A percentile compares a stretch with the other conserved stretches of the same genome.
phyloP scores from a whole-genome alignment of 2,888 invertebrate genomes.

The Drosophila niveifrons region DNA sequence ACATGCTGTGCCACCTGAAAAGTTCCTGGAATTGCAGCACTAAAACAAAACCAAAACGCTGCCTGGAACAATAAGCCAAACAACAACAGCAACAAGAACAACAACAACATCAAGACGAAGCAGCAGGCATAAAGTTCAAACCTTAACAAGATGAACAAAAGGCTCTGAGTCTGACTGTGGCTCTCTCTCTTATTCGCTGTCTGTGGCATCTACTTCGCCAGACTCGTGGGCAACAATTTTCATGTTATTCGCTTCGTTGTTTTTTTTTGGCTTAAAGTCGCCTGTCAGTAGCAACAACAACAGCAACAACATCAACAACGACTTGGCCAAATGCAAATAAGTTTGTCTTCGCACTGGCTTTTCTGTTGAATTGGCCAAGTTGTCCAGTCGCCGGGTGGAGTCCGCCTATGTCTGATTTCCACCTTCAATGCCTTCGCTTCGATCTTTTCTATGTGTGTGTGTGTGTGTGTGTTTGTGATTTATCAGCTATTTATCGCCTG shows the following conservation, averaged over 20 bases:
- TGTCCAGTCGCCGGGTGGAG: slow-evolving; percentile 31
- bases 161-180: slow-evolving; percentile 35
- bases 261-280: slow-evolving; percentile 30
- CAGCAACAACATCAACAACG: slow-evolving; percentile 30
- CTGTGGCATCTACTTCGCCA: slow-evolving; percentile 50
- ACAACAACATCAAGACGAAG: slow-evolving; percentile 26
- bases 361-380: slow-evolving; percentile 71
- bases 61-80: slow-evolving; percentile 70
- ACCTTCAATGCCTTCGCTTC: slow-evolving; percentile 39
- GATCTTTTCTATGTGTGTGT: slow-evolving; percentile 7
- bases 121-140: slow-evolving; percentile 77
- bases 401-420: slow-evolving; percentile 52
- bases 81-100: slow-evolving; percentile 25
- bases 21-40: slow-evolving; percentile 76
- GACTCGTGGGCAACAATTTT: slow-evolving; percentile 83
- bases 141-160: slow-evolving; percentile 79
- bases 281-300: slow-evolving; percentile 65
- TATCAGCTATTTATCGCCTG: slow-evolving; percentile 65
- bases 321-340: slow-evolving; percentile 72
- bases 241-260: slow-evolving; percentile 59
- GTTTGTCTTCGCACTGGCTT: slow-evolving; percentile 56
- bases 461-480: slow-evolving; percentile 50
- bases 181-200: slow-evolving; percentile 1
- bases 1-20: slow-evolving; percentile 81
- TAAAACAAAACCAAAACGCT: slow-evolving; percentile 46